These are phyloP conservation scores for Caenorhabditis briggsae DNA, from an alignment of 1,140 invertebrate species.

Conservation along the genomic window DNA sequence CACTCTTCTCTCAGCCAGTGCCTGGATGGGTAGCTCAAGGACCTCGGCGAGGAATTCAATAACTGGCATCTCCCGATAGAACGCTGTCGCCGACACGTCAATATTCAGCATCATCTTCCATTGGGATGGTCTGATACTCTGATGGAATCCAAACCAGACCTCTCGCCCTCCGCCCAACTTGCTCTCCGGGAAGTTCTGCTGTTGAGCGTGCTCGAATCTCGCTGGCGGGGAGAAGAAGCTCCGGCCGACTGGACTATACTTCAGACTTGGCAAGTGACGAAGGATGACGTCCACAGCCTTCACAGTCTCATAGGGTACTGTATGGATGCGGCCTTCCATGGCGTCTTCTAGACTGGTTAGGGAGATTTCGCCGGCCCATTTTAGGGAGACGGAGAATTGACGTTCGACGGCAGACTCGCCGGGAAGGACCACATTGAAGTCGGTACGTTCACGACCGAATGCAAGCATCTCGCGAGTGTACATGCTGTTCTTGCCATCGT, in stretches of 20 bases:
- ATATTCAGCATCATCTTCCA: conserved; percentile 99
- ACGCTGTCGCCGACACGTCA: conserved; percentile 99
- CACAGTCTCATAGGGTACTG: conserved; percentile 95
- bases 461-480: conserved; percentile 97
- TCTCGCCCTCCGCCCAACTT: conserved; percentile 93
- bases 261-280: conserved; percentile 98
- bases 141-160: conserved; percentile 99
- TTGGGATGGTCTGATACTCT: conserved; percentile 96
- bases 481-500: conserved; percentile 98
- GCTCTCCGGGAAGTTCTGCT: conserved; percentile 66
- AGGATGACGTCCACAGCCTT: conserved; percentile 97
- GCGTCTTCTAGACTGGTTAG: conserved; percentile 92
- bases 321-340: conserved; percentile 86
- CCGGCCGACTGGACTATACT: conserved; percentile 97
- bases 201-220: conserved; percentile 17
- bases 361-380: conserved; percentile 95
- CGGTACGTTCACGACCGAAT: conserved; percentile 81
- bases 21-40: conserved; percentile 94
- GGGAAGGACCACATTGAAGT: conserved; percentile 94
- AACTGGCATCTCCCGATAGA: conserved; percentile 98
- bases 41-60: conserved; percentile 99
- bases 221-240: conserved; percentile 97
- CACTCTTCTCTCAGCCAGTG: conserved; percentile 93
- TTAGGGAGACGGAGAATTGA: conserved; percentile 98
- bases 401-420: conserved; percentile 95